Evolutionary conservation across 1,140 invertebrate species (phyloP), one percentile per base, ranked within the genome.

Genomic region (Eulimnadia texana): DNA sequence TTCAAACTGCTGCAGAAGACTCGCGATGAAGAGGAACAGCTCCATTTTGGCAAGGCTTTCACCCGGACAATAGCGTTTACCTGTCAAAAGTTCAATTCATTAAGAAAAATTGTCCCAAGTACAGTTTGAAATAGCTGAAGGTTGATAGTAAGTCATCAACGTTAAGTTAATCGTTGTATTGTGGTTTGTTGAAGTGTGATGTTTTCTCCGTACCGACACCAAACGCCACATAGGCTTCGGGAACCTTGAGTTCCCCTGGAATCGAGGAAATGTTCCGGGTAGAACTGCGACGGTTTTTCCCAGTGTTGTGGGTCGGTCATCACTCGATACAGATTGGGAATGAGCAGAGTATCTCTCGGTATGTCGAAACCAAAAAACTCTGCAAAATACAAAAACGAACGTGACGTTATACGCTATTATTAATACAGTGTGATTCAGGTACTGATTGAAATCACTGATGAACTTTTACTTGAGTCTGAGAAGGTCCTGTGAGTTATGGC

Each of bases 21-120:
- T 62, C 9, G 68, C 58, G 50, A 71, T 67, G 60, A 72, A 71
- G 16, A 72, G 56, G 23, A 71, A 72, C 10, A 72, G 53, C 65
- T 73, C 71, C 66, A 71, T 66, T 49, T 60, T 66, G 11, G 70
- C 71, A n/a, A 73, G 64, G 24, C 65, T 62, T 63, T 72, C 70
- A 3, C 72, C 72, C 0, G 69, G 66, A 63, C 72, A 73, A 24
- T 65, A 58, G 20, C 64, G 11, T 59, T 68, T 67, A 47, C 71
- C 71, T 25, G 22, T 59, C 22, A 22, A 19, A 10, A 58, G 24
- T 22, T 9, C 20, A 42, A 16, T 23, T 58, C 20, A 58, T 9
- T n/a, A n/a, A 20, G n/a, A n/a, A n/a, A n/a, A n/a, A 42, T 9
- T 42, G 16, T 42, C 16, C 6, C 33, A 9, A 16, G 16, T 9